A percentile compares a stretch with the other conserved stretches of the same genome.
phyloP scores from a whole-genome alignment of 2,113 vertebrate species.

The Trematomus loennbergii region DNA sequence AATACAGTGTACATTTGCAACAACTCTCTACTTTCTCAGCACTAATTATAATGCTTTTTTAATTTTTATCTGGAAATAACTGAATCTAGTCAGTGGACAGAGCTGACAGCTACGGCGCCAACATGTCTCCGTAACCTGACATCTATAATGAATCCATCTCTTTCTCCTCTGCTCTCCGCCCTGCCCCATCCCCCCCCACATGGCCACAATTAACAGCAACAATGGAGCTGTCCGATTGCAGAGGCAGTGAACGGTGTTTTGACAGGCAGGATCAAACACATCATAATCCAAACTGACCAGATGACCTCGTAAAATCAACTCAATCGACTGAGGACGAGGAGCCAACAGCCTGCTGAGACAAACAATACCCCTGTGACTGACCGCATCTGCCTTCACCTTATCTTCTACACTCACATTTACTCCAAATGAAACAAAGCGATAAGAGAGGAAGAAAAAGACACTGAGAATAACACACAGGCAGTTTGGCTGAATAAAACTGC shows the following conservation, averaged over 20 bases:
- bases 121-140: constrained; percentile 27
- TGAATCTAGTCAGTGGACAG: constrained; percentile 12
- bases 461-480: not conserved
- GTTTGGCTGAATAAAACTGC: constrained; percentile 34
- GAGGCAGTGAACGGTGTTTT: constrained; percentile 43
- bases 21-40: not conserved
- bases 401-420: constrained; percentile 30
- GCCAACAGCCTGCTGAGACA: constrained; percentile 12
- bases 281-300: constrained; percentile 66
- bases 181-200: constrained; percentile 38
- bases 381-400: constrained; percentile 30
- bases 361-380: constrained; percentile 2
- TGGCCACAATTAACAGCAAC: constrained; percentile 60
- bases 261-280: constrained; percentile 63
- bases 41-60: constrained; percentile 9
- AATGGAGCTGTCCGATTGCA: constrained; percentile 47
- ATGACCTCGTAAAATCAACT: constrained; percentile 57
- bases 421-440: not conserved
- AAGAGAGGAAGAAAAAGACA: not conserved
- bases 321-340: constrained; percentile 49
- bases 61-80: constrained; percentile 25
- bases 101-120: constrained; percentile 2
- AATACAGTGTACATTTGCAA: not conserved
- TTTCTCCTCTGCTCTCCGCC: constrained; percentile 1
- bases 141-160: constrained; percentile 57